phyloP scores from a whole-genome alignment of 2,888 invertebrate species.

The Nysson spinosus region DNA sequence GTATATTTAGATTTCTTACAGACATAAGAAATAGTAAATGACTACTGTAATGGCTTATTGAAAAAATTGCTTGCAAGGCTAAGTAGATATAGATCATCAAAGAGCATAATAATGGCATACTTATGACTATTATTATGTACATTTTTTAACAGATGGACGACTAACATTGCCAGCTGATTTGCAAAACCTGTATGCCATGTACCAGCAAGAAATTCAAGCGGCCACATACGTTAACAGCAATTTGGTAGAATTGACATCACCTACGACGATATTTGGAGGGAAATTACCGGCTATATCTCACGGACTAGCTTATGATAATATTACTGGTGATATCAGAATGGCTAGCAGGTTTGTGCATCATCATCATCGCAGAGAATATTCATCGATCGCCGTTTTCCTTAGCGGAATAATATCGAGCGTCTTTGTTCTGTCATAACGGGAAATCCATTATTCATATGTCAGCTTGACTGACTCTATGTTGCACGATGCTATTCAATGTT shows the following conservation, averaged over 20 bases:
- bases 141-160: conserved; percentile 81
- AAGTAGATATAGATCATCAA: too few species aligned
- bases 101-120: too few species aligned
- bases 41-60: too few species aligned
- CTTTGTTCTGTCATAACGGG: background rate
- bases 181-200: conserved; percentile 88
- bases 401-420: conserved; percentile 1
- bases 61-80: too few species aligned
- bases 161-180: conserved; percentile 86
- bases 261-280: conserved; percentile 72
- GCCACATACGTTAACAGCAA: conserved; percentile 85
- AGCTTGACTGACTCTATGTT: background rate
- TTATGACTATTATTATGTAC: background rate
- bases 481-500: too few species aligned
- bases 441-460: background rate
- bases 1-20: too few species aligned
- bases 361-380: too few species aligned
- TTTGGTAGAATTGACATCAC: conserved; percentile 78
- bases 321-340: conserved; percentile 61
- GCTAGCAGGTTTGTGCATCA: conserved; percentile 50
- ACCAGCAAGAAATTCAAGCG: conserved; percentile 92
- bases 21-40: too few species aligned
- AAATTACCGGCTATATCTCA: conserved; percentile 82
- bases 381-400: conserved; percentile 5
- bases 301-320: conserved; percentile 60